Evolutionary conservation across 2,113 vertebrate species (phyloP).

Genomic region (Marmota monax): DNA sequence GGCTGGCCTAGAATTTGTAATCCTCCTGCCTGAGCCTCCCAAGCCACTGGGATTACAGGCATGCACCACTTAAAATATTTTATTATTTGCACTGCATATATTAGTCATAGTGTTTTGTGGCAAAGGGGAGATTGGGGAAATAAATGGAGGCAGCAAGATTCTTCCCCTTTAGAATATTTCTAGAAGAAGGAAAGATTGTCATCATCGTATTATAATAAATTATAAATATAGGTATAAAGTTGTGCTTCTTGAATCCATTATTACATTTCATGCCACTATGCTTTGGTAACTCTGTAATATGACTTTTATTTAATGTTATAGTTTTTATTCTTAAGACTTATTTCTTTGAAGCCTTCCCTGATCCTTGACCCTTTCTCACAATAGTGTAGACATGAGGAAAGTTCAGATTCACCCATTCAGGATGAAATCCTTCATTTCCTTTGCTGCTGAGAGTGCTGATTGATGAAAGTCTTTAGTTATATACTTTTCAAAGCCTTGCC

Average conservation of each 20-base stretch:
- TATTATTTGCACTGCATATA: not conserved
- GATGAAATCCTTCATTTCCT: not conserved
- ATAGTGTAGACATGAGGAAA: not conserved
- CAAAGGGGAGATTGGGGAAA: not conserved
- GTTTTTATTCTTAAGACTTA: not conserved
- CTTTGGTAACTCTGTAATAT: not conserved
- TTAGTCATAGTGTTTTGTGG: not conserved
- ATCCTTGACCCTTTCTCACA: not conserved
- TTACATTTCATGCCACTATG: not conserved
- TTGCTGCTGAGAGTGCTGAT: not conserved
- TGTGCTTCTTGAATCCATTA: not conserved
- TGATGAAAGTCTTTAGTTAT: not conserved
- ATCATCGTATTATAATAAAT: not conserved
- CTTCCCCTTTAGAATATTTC: not conserved
- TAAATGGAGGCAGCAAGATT: not conserved
- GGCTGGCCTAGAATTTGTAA: too few relatives aligned
- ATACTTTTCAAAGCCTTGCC: not conserved
- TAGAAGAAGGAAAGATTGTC: slow-evolving; percentile 15
- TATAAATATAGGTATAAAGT: not conserved
- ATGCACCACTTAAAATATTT: not conserved
- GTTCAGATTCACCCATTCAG: not conserved
- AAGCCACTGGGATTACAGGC: too few relatives aligned
- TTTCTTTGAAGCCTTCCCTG: not conserved
- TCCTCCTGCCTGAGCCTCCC: too few relatives aligned
- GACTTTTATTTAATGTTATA: not conserved